A percentile compares a stretch with the other conserved stretches of the same genome.
These are phyloP conservation scores for Dendroctonus ponderosae DNA, from an alignment of 1,140 invertebrate genomes.

Conservation along the genomic window DNA sequence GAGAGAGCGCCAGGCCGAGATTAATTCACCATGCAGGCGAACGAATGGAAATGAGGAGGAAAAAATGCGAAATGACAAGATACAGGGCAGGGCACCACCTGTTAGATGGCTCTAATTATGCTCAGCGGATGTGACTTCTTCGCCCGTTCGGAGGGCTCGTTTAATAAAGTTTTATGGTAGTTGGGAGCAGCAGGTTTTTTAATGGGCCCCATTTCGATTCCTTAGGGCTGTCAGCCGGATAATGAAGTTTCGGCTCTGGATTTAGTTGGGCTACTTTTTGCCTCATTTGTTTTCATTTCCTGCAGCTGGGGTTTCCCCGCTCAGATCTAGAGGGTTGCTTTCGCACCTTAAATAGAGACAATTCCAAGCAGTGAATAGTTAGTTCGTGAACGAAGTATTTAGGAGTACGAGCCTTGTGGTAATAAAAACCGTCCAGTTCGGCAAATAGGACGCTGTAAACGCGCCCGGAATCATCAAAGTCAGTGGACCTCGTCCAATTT, in stretches of 20 bases:
- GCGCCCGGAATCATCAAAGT: too few species aligned
- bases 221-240: not conserved
- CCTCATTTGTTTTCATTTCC: too few species aligned
- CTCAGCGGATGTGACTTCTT: constrained; percentile 15
- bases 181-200: constrained; percentile 4
- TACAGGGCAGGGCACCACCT: constrained; percentile 9
- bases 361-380: too few species aligned
- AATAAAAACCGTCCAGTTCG: too few species aligned
- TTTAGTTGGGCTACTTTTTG: too few species aligned
- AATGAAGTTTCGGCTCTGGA: not conserved
- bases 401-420: too few species aligned
- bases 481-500: constrained; percentile 10
- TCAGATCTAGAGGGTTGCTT: too few species aligned
- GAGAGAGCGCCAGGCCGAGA: constrained; percentile 1
- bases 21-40: not conserved
- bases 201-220: not conserved
- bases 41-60: not conserved
- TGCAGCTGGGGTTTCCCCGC: too few species aligned
- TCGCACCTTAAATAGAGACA: too few species aligned
- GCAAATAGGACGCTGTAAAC: too few species aligned
- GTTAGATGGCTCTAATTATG: constrained; percentile 22
- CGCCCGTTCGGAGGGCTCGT: constrained; percentile 7
- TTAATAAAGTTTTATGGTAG: constrained; percentile 18
- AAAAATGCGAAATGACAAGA: not conserved
- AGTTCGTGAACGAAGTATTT: too few species aligned